Evolutionary conservation across 1,140 invertebrate species (phyloP).

Genomic region (Drosophila miranda): DNA sequence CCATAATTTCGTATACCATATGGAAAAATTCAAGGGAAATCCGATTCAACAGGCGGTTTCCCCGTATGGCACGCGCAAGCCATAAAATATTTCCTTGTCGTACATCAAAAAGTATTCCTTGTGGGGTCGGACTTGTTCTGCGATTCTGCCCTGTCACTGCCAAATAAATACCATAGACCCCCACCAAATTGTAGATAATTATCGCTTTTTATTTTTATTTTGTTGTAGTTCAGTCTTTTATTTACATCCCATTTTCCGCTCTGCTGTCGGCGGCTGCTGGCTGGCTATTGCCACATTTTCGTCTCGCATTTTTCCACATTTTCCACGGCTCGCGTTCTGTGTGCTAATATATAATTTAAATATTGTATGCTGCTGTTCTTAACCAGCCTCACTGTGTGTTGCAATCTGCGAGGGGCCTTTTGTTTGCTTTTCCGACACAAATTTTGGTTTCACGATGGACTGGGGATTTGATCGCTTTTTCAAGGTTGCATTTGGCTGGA

Average conservation of each 20-base stretch:
- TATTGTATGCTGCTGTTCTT: slow-evolving; percentile 67
- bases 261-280: slow-evolving; percentile 28
- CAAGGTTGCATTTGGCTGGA: slow-evolving; percentile 63
- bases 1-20: background rate
- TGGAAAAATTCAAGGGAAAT: background rate
- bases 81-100: background rate
- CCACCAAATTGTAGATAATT: slow-evolving; percentile 61
- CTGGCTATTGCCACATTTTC: slow-evolving; percentile 51
- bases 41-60: background rate
- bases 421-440: slow-evolving; percentile 48
- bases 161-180: slow-evolving; percentile 63
- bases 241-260: slow-evolving; percentile 57
- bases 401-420: slow-evolving; percentile 50
- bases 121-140: slow-evolving; percentile 8
- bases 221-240: slow-evolving; percentile 33
- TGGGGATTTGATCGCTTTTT: slow-evolving; percentile 51
- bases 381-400: slow-evolving; percentile 71
- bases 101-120: slow-evolving; percentile 1
- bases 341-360: slow-evolving; percentile 80
- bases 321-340: slow-evolving; percentile 42
- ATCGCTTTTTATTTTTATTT: slow-evolving; percentile 35
- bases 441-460: slow-evolving; percentile 28
- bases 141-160: slow-evolving; percentile 55
- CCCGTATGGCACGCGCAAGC: background rate
- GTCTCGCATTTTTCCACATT: slow-evolving; percentile 34